A percentile compares a stretch with the other conserved stretches of the same genome.
Conservation (phyloP, 2,888 invertebrate species). For the Hydraecia micacea region DNA sequence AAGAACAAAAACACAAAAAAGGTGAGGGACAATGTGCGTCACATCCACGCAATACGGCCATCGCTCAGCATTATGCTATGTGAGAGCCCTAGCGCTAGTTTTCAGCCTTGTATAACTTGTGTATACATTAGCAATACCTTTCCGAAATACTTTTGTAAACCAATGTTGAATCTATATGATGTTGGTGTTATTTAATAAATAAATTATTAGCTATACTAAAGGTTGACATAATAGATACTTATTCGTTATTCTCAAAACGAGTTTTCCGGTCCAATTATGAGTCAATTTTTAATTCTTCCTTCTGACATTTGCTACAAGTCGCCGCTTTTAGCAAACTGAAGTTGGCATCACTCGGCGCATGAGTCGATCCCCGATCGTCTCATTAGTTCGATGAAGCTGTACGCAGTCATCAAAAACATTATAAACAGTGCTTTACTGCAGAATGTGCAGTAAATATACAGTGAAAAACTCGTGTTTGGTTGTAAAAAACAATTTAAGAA, state of each 20-base stretch:
- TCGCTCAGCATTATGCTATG: too few species aligned
- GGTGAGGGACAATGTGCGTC: too few species aligned
- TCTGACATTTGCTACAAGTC: conserved; percentile 42
- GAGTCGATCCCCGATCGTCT: conserved; percentile 43
- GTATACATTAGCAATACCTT: neutral
- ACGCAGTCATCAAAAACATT: conserved; percentile 43
- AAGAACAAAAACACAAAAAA: too few species aligned
- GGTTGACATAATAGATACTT: neutral
- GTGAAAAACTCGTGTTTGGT: conserved; percentile 17
- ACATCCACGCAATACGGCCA: too few species aligned
- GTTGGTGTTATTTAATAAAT: neutral
- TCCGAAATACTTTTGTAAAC: neutral
- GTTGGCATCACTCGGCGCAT: conserved; percentile 42
- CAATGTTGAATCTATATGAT: neutral
- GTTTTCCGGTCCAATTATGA: conserved; percentile 28
- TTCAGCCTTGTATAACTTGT: neutral
- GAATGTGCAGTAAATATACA: conserved; percentile 42
- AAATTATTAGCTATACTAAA: neutral
- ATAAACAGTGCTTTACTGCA: conserved; percentile 38
- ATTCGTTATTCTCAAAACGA: conserved; percentile 36
- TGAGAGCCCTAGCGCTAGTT: neutral
- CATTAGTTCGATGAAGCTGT: conserved; percentile 56
- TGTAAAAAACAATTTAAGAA: conserved; percentile 29
- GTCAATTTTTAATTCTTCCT: conserved; percentile 31
- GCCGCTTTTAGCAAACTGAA: conserved; percentile 49